Percentiles rank a stretch among this genome's conserved stretches.
Evolutionary conservation across 37 sponge, comb jelly and placozoan species (phyloP).

Genomic region (Cliona cf. orientalis): DNA sequence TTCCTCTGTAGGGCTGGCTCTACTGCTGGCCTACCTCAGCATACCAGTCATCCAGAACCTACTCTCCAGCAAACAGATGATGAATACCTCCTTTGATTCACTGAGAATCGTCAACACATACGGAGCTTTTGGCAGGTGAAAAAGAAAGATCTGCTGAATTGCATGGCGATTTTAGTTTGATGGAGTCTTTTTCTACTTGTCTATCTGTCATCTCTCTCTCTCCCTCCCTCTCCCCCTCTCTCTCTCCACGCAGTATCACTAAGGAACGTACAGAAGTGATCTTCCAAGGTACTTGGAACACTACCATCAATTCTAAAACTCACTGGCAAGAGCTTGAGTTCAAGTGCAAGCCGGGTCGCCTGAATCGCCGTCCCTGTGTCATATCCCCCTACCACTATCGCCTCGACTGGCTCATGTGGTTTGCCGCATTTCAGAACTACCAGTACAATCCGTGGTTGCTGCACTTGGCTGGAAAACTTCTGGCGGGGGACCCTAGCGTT

Average conservation of each 20-base stretch:
- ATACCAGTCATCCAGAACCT: conserved; percentile 90
- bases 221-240: neutral
- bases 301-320: conserved; percentile 19
- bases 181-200: neutral
- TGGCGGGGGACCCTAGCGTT: conserved; percentile 66
- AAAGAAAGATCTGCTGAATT: too few species aligned
- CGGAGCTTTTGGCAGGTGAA: conserved; percentile 93
- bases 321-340: conserved; percentile 86
- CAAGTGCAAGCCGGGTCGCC: conserved; percentile 88
- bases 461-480: conserved; percentile 79
- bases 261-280: conserved; percentile 91
- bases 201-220: too few species aligned
- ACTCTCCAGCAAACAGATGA: conserved; percentile 74
- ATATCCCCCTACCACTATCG: conserved; percentile 96
- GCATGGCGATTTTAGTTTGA: neutral
- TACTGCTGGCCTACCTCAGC: conserved; percentile 83
- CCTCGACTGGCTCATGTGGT: conserved; percentile 97
- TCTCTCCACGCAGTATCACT: conserved; percentile 64
- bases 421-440: conserved; percentile 93
- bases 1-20: conserved; percentile 24
- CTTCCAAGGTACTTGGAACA: conserved; percentile 74
- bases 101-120: conserved; percentile 92
- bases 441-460: conserved; percentile 92
- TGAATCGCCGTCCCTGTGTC: conserved; percentile 72
- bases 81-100: conserved; percentile 91